Base-by-base conservation (phyloP, 2,888 invertebrate genomes). In the Drosophila fungiperda region DNA sequence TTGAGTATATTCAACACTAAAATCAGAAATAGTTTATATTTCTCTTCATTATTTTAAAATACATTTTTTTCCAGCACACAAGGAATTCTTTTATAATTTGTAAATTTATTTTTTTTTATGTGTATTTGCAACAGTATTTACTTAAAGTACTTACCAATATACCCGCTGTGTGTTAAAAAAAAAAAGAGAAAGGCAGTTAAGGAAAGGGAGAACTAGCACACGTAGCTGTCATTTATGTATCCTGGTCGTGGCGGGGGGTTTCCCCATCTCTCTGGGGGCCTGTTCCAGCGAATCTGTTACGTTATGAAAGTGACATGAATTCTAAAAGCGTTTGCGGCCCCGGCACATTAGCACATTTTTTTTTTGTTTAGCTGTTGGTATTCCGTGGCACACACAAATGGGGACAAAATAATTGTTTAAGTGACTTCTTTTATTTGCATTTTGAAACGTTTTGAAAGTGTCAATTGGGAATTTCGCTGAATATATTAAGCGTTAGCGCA, bases 221-320 rank as follows among this genome's bases (percentile, higher is more conserved):
- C 85, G 85, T 85, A 85, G 50, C 68, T 74, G 85, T 73, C 87
- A 85, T 89, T 89, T 82, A 77, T 64, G 67, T 40, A 59, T 26
- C 20, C 33, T 32, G 50, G 8, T 17, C n/a, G 35, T 35, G 55
- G 36, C 40, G 53, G 59, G 32, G 65, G 66, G 36, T 23, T 32
- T 3, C 32, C 55, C 33, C 54, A 53, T 4, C 15, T 80, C 89
- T 68, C 76, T 82, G 77, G 85, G 68, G 69, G 62, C 84, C 75
- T 69, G 50, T 70, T 68, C 70, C 77, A 75, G 73, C 75, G 79
- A 74, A 87, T 83, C 68, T 67, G 87, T 83, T 81, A 73, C 72
- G 80, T 87, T 80, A 83, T 85, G 81, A 83, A 87, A 90, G 77
- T 89, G 91, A 90, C 91, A 91, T 83, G 87, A 88, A 85, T 86